A percentile compares a stretch with the other conserved stretches of the same genome.
These are phyloP conservation scores for Hypocryptadius cinnamomeus DNA, from an alignment of 2,113 vertebrate genomes.

Conservation along the genomic window DNA sequence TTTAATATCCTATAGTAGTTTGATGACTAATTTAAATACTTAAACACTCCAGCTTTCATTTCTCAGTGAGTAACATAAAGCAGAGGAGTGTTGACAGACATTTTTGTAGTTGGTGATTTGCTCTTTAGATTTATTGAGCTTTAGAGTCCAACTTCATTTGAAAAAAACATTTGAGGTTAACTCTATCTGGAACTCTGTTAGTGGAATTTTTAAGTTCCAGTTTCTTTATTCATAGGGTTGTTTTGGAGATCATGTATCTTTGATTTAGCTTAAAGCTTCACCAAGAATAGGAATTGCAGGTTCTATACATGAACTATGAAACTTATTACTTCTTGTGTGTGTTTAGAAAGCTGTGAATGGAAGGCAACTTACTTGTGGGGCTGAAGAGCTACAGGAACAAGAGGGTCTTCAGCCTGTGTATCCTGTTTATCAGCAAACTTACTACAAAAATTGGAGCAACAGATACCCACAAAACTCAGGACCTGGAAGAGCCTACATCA, in stretches of 20 bases:
- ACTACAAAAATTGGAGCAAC: conserved; percentile 56
- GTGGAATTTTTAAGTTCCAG: neutral
- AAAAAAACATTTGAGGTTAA: neutral
- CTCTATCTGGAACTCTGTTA: neutral
- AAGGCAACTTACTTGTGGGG: conserved; percentile 49
- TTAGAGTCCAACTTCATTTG: neutral
- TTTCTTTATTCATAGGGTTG: neutral
- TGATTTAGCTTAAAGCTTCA: neutral
- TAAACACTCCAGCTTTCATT: neutral
- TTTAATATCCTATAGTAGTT: neutral
- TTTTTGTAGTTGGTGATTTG: neutral
- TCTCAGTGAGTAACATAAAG: neutral
- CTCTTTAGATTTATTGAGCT: neutral
- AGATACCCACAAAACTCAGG: neutral
- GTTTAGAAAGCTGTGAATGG: conserved; percentile 64
- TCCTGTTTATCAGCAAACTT: conserved; percentile 56
- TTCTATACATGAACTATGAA: neutral
- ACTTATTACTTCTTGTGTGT: neutral
- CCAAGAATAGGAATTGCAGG: neutral
- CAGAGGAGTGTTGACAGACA: neutral
- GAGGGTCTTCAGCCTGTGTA: conserved; percentile 45
- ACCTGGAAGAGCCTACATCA: conserved; percentile 58
- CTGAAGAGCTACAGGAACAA: conserved; percentile 46
- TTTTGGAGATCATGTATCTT: neutral
- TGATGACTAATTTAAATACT: neutral